These are phyloP conservation scores for Porites evermanni DNA, from an alignment of 92 coral and sea anemone genomes.

Conservation along the genomic window DNA sequence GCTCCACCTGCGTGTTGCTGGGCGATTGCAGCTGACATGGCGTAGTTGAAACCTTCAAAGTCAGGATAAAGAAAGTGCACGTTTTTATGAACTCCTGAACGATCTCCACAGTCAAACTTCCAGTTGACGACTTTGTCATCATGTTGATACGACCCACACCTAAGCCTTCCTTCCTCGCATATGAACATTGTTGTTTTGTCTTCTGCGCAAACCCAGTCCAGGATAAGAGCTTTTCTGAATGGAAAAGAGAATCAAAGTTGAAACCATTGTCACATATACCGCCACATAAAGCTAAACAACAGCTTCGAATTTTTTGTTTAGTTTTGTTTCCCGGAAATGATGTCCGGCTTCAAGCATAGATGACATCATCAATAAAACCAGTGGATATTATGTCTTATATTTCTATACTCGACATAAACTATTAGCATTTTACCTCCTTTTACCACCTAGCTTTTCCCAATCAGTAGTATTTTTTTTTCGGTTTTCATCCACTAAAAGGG, in stretches of 20 bases:
- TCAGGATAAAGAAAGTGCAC: conserved; percentile 34
- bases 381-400: too few relatives aligned
- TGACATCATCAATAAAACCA: too few relatives aligned
- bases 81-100: conserved; percentile 48
- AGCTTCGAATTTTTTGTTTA: too few relatives aligned
- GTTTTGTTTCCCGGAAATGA: too few relatives aligned
- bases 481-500: too few relatives aligned
- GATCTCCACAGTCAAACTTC: conserved; percentile 69
- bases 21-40: conserved; percentile 34
- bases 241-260: background rate
- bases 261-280: too few relatives aligned
- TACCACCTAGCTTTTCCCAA: too few relatives aligned
- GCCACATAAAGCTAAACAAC: too few relatives aligned
- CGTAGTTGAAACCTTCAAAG: conserved; percentile 48
- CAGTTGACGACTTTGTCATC: conserved; percentile 56
- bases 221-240: background rate
- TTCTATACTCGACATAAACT: too few relatives aligned
- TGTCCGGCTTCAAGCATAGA: too few relatives aligned
- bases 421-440: too few relatives aligned
- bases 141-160: conserved; percentile 20
- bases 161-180: conserved; percentile 55
- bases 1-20: conserved; percentile 23
- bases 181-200: conserved; percentile 37
- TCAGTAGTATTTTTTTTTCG: too few relatives aligned
- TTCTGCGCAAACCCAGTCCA: conserved; percentile 54